Evolutionary conservation across 2,797 vertebrate genomes (phyloP), one percentile per base, ranked within the genome.

Genomic region (Euthynnus affinis): DNA sequence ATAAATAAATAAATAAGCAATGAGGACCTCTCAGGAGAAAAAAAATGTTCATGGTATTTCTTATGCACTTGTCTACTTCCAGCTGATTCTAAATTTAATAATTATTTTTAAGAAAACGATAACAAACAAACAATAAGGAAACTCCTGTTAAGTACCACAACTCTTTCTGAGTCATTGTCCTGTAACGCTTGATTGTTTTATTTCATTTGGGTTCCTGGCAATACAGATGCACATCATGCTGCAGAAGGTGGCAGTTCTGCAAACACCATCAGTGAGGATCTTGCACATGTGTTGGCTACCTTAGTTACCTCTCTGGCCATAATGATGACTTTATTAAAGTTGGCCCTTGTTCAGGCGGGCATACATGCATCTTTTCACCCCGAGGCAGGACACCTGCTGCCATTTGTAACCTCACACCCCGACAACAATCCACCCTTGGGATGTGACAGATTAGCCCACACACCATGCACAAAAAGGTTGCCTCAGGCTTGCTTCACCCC

Each of bases 231-330:
- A 48, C 49, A 62, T 42, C 18, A 40, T 63, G 22, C 25, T 56
- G 29, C 29, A 71, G 37, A 67, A 48, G 18, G 37, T 51, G 61
- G 51, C 3, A n/a, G 55, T 15, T 56, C 37, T 57, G 64, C 27
- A 81, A 62, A 58, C 46, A 51, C 9, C 0, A 6, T 40, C 9
- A 40, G 20, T 18, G 13, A 63, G 52, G 51, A 68, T 23, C 44
- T n/a, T 46, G 32, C 14, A 22, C 23, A 22, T 0, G 29, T 40
- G 22, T 4, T 2, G 1, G 6, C 37, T 68, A 3, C 29, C 52
- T 64, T 18, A 3, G 14, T 32, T 25, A 32, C 17, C 13, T 25
- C 12, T 15, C 6, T 56, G 55, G 37, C 49, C 12, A 20, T 25
- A 20, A 40, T n/a, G 53, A 37, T 3, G 0, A 13, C 6, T 56